phyloP scores from a whole-genome alignment of 2,113 vertebrate genomes.

The Rhea pennata region DNA sequence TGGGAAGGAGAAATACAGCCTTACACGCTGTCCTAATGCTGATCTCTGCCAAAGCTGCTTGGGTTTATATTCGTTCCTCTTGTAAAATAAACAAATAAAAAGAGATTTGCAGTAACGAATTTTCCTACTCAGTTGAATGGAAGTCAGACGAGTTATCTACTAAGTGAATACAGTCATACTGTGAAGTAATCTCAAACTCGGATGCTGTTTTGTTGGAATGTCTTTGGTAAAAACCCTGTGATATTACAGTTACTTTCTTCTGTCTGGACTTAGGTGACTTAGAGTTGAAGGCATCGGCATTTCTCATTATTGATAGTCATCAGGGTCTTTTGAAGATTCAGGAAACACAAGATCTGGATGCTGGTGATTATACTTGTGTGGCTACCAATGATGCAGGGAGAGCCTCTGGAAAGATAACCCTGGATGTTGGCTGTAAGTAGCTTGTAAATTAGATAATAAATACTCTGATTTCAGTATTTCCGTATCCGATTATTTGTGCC shows the following conservation, averaged over 20 bases:
- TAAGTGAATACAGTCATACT: not conserved
- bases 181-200: not conserved
- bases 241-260: not conserved
- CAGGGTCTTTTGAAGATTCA: conserved; percentile 86
- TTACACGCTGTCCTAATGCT: not conserved
- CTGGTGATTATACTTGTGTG: conserved; percentile 91
- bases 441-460: not conserved
- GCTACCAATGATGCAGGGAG: conserved; percentile 89
- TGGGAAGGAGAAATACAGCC: not conserved
- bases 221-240: not conserved
- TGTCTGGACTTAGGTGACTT: conserved; percentile 80
- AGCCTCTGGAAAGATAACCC: conserved; percentile 85
- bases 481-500: not conserved
- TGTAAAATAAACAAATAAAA: not conserved
- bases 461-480: not conserved
- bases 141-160: not conserved
- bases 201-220: not conserved
- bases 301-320: conserved; percentile 78
- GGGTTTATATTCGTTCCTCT: not conserved
- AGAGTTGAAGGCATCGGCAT: conserved; percentile 82
- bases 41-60: not conserved
- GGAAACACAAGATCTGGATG: conserved; percentile 86
- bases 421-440: conserved; percentile 93
- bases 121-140: not conserved
- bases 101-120: not conserved